phyloP scores from a whole-genome alignment of 1,140 invertebrate genomes.

The silkworm (Bombyx mori) region DNA sequence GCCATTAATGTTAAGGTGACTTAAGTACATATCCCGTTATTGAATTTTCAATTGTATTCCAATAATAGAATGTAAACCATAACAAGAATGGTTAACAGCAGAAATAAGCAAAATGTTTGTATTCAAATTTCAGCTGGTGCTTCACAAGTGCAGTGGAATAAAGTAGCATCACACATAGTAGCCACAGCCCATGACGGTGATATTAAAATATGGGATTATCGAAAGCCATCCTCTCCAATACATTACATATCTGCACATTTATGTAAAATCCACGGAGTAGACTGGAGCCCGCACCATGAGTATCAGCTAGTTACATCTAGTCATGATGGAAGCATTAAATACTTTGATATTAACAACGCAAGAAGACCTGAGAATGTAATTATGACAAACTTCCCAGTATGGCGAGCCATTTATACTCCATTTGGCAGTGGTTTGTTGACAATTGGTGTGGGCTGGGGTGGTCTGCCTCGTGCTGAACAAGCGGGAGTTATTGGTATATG shows the following conservation, averaged over 20 bases:
- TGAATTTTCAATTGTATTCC: no score
- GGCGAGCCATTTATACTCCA: slow-evolving; percentile 93
- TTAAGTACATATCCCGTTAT: no score
- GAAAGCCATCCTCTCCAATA: slow-evolving; percentile 88
- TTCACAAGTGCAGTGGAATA: slow-evolving; percentile 95
- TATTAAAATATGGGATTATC: slow-evolving; percentile 94
- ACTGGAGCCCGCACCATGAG: slow-evolving; percentile 91
- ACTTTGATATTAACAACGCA: slow-evolving; percentile 92
- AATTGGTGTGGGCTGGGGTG: slow-evolving; percentile 75
- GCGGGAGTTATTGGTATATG: slow-evolving; percentile 67
- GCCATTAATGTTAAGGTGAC: no score
- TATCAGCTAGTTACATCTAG: slow-evolving; percentile 92
- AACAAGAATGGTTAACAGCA: no score
- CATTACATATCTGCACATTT: slow-evolving; percentile 95
- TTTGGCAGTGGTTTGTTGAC: slow-evolving; percentile 94
- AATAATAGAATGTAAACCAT: no score
- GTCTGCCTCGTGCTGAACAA: slow-evolving; percentile 62
- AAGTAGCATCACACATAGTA: slow-evolving; percentile 84
- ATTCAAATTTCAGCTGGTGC: slow-evolving; percentile 80
- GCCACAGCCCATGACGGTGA: slow-evolving; percentile 97
- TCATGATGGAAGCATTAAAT: slow-evolving; percentile 95
- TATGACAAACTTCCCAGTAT: slow-evolving; percentile 89
- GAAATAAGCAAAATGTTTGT: background rate
- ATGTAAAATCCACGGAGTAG: slow-evolving; percentile 92
- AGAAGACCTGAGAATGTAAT: slow-evolving; percentile 86